A percentile compares a stretch with the other conserved stretches of the same genome.
Evolutionary conservation across 2,888 invertebrate genomes (phyloP).

Genomic region (Amphipyra berbera): DNA sequence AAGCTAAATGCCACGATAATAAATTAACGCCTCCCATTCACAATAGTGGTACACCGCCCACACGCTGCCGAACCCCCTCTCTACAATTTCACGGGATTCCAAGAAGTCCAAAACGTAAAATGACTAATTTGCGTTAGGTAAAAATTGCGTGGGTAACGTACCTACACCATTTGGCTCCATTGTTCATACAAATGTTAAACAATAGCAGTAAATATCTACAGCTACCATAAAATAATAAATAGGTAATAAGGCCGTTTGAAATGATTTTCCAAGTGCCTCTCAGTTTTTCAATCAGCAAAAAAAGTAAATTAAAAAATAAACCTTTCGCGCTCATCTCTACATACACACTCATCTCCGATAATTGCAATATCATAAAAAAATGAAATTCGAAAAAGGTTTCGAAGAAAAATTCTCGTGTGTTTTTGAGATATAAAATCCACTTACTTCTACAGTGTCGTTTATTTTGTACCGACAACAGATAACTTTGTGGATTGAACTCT

Average conservation of each 20-base stretch:
- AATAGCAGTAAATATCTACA: slow-evolving; percentile 8
- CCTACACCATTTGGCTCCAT: slow-evolving; percentile 10
- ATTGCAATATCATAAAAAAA: slow-evolving; percentile 4
- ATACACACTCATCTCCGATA: too few species aligned
- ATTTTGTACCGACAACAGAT: slow-evolving; percentile 48
- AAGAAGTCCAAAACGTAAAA: slow-evolving; percentile 69
- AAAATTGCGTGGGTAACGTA: slow-evolving; percentile 27
- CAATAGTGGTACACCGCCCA: slow-evolving; percentile 79
- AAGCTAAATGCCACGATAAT: slow-evolving; percentile 71
- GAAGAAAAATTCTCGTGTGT: not conserved
- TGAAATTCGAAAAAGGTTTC: not conserved
- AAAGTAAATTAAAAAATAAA: not conserved
- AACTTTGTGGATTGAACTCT: slow-evolving; percentile 55
- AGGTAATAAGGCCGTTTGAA: too few species aligned
- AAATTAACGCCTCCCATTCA: slow-evolving; percentile 86
- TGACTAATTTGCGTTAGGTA: slow-evolving; percentile 62
- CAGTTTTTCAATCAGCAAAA: not conserved
- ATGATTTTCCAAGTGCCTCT: too few species aligned
- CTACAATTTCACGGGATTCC: slow-evolving; percentile 76
- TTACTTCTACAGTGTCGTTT: slow-evolving; percentile 12
- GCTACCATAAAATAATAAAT: too few species aligned
- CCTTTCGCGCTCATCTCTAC: not conserved
- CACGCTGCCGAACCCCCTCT: slow-evolving; percentile 78
- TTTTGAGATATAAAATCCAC: slow-evolving; percentile 29
- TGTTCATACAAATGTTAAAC: slow-evolving; percentile 5